These are phyloP conservation scores for Mobula birostris DNA, from an alignment of 2,113 vertebrate species.

Conservation along the genomic window DNA sequence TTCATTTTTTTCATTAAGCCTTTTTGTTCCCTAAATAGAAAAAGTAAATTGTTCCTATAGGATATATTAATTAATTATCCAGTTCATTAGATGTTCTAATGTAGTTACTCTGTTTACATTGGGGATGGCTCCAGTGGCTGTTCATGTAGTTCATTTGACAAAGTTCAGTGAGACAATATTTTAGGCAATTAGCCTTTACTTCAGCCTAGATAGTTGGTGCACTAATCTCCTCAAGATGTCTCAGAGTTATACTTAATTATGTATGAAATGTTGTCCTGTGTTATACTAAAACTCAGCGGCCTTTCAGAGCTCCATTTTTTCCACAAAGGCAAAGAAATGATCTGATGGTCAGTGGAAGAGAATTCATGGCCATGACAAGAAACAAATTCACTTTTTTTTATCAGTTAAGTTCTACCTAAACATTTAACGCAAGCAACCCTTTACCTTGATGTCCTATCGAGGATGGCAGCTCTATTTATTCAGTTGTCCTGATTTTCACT, in stretches of 20 bases:
- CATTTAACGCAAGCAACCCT: neutral
- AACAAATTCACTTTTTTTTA: neutral
- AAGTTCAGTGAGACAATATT: neutral
- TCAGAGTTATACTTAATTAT: neutral
- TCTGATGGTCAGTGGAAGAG: neutral
- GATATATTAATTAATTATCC: neutral
- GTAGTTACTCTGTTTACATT: neutral
- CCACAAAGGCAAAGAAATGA: neutral
- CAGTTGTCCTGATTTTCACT: neutral
- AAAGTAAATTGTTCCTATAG: neutral
- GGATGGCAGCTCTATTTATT: neutral
- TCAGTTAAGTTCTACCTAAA: neutral
- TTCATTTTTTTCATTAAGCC: slow-evolving; percentile 37
- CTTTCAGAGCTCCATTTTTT: neutral
- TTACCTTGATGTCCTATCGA: neutral
- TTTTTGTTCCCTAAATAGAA: neutral
- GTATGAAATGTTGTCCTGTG: neutral
- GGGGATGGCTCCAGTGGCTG: neutral
- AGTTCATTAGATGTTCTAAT: neutral
- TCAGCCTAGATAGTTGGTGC: neutral
- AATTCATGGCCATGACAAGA: neutral
- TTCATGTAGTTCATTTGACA: neutral
- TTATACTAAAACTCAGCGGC: neutral
- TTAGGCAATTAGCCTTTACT: neutral
- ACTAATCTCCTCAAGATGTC: neutral